Conservation (phyloP, 2,888 invertebrate genomes). For the Dugesia japonica region DNA sequence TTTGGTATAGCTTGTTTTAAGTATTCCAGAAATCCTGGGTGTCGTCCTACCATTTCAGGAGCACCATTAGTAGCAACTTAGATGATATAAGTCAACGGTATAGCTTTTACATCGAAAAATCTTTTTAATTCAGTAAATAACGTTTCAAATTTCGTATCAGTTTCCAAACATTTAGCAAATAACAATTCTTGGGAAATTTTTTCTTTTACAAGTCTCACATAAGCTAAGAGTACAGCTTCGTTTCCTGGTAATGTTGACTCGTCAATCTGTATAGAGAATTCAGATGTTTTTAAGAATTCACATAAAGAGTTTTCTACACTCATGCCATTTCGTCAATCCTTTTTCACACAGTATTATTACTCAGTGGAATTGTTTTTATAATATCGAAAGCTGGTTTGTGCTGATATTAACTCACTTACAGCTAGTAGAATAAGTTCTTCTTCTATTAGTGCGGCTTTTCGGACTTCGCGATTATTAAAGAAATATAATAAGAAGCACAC, state of each 20-base stretch:
- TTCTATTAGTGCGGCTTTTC: neutral
- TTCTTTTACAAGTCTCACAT: neutral
- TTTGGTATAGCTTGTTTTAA: neutral
- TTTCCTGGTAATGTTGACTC: neutral
- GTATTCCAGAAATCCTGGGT: neutral
- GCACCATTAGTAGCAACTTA: neutral
- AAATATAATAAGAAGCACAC: neutral
- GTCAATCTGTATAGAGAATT: too few species aligned
- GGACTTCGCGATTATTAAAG: neutral
- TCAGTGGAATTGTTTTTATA: neutral
- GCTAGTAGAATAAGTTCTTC: neutral
- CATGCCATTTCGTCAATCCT: neutral
- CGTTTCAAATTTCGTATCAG: neutral
- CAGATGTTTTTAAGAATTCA: too few species aligned
- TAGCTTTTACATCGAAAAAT: neutral
- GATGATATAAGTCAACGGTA: neutral
- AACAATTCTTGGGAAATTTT: too few species aligned
- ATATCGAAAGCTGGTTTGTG: conserved; percentile 13
- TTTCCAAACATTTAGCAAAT: too few species aligned
- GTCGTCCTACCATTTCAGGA: neutral
- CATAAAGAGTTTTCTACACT: neutral
- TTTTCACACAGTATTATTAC: neutral
- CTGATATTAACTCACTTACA: neutral
- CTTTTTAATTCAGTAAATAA: neutral
- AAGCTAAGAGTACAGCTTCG: neutral